Conservation (phyloP, 2,113 vertebrate genomes). For the Anoura caudifer region DNA sequence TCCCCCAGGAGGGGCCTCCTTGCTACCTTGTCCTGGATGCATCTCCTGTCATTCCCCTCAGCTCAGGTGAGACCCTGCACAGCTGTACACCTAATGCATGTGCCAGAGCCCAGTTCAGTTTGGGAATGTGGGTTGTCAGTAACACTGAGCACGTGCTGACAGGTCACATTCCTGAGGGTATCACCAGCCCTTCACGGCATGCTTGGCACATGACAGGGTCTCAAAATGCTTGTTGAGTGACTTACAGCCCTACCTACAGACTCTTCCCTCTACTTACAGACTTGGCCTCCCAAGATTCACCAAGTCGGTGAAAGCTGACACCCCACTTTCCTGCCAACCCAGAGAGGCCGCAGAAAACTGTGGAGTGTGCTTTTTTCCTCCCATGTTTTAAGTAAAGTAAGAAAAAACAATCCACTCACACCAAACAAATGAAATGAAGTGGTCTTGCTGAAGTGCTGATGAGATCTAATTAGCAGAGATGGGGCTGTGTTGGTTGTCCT, state of each 20-base stretch:
- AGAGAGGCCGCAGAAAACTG: not conserved
- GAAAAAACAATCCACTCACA: not conserved
- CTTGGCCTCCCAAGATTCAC: not conserved
- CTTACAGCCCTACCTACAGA: not conserved
- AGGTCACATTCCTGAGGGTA: rapidly evolving
- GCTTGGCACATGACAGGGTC: rapidly evolving
- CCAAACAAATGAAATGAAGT: conserved; percentile 26
- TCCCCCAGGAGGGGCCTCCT: not conserved
- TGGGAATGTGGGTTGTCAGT: not conserved
- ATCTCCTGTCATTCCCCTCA: not conserved
- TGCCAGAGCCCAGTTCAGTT: not conserved
- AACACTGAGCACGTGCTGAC: rapidly evolving
- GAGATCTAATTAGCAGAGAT: conserved; percentile 38
- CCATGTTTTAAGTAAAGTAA: conserved; percentile 9
- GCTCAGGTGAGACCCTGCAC: rapidly evolving
- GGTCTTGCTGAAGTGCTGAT: not conserved
- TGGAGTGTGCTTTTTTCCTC: not conserved
- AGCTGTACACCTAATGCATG: rapidly evolving
- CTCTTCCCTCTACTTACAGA: not conserved
- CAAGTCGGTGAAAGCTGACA: not conserved
- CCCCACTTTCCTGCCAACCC: not conserved
- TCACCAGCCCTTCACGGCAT: rapidly evolving
- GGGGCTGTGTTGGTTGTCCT: not conserved
- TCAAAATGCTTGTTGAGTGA: not conserved
- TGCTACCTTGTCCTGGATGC: rapidly evolving